phyloP scores from a whole-genome alignment of 2,888 invertebrate species.

The Eupithecia exiguata region DNA sequence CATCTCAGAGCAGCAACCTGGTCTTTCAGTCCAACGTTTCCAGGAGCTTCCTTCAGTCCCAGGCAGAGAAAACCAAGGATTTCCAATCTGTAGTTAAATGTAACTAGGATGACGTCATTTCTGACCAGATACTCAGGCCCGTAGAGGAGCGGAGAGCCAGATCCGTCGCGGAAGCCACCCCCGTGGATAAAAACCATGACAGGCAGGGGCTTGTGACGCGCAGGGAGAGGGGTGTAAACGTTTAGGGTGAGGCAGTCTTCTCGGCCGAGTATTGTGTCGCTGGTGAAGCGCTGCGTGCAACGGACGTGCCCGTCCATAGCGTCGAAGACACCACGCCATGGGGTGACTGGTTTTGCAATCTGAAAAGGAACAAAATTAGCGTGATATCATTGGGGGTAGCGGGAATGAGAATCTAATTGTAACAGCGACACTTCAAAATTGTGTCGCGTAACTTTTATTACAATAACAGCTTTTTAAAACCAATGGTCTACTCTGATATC shows the following conservation, averaged over 20 bases:
- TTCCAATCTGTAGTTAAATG: slow-evolving; percentile 75
- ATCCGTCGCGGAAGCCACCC: slow-evolving; percentile 74
- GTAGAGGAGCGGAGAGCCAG: slow-evolving; percentile 68
- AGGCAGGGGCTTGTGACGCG: slow-evolving; percentile 50
- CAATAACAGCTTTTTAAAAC: neutral
- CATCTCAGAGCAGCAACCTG: slow-evolving; percentile 72
- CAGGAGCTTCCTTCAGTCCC: slow-evolving; percentile 72
- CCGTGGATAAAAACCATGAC: slow-evolving; percentile 79
- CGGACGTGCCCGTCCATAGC: slow-evolving; percentile 67
- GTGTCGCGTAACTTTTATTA: neutral
- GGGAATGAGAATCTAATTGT: neutral
- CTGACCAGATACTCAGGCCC: slow-evolving; percentile 69
- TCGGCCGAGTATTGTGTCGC: slow-evolving; percentile 55
- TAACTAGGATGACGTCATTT: slow-evolving; percentile 70
- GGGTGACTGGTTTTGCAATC: slow-evolving; percentile 58
- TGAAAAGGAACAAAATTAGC: slow-evolving; percentile 50
- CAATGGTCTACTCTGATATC: neutral
- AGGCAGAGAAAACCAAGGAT: slow-evolving; percentile 73
- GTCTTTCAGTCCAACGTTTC: slow-evolving; percentile 75
- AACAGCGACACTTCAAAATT: neutral
- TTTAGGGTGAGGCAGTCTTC: slow-evolving; percentile 75
- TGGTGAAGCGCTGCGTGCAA: slow-evolving; percentile 68
- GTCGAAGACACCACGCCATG: slow-evolving; percentile 65
- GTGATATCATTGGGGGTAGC: neutral
- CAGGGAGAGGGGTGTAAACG: slow-evolving; percentile 64